Evolutionary conservation across 1,140 invertebrate species (phyloP).

Genomic region (Sipha flava): DNA sequence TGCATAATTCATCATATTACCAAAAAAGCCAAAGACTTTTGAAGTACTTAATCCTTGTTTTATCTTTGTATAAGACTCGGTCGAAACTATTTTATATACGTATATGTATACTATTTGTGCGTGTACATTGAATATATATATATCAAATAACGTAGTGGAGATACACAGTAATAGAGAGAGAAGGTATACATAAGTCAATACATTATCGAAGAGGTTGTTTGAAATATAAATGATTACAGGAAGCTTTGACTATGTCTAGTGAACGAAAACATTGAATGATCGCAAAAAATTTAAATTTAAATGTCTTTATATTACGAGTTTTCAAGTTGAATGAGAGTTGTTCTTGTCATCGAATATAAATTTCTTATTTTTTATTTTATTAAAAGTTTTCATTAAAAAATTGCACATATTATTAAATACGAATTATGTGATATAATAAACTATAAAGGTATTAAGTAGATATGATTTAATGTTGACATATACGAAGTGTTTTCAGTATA

Average conservation of each 20-base stretch:
- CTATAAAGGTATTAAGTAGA: no score
- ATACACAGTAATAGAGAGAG: no score
- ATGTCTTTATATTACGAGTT: not conserved
- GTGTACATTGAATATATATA: not conserved
- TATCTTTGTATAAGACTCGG: not conserved
- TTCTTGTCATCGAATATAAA: no score
- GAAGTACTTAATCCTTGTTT: not conserved
- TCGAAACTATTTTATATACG: not conserved
- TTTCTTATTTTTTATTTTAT: no score
- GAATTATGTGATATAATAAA: no score
- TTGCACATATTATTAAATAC: no score
- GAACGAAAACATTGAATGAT: not conserved
- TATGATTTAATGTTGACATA: no score
- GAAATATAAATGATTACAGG: constrained; percentile 16
- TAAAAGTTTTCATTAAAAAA: no score
- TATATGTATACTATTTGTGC: not conserved
- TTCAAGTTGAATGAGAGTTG: not conserved
- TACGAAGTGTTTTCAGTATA: no score
- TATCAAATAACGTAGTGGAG: no score
- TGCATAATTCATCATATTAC: not conserved
- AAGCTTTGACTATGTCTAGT: not conserved
- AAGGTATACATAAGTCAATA: not conserved
- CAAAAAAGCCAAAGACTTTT: not conserved
- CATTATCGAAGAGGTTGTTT: not conserved
- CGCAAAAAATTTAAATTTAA: not conserved